These are phyloP conservation scores for Psilanteris sp. DNA, from an alignment of 1,140 invertebrate genomes.

Conservation along the genomic window DNA sequence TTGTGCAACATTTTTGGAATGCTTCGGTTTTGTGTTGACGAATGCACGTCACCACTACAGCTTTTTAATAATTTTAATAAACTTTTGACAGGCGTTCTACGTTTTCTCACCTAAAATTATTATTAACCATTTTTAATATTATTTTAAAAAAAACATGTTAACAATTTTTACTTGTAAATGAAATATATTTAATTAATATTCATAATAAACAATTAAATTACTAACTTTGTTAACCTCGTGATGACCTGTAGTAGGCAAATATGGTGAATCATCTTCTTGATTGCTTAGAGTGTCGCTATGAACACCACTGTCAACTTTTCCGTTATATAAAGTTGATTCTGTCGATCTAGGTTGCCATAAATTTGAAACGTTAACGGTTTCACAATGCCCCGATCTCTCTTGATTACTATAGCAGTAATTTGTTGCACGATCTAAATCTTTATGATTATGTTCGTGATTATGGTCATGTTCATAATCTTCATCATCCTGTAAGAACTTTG, in stretches of 20 bases:
- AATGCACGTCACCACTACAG: conserved; percentile 68
- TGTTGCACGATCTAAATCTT: not conserved
- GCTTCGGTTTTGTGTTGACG: conserved; percentile 48
- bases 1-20: conserved; percentile 62
- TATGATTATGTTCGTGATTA: conserved; percentile 1
- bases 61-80: conserved; percentile 72
- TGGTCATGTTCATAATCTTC: conserved; percentile 11
- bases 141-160: too few species aligned
- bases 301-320: conserved; percentile 34
- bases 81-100: conserved; percentile 68
- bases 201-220: not conserved
- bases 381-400: not conserved
- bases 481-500: not conserved
- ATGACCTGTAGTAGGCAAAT: not conserved
- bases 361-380: not conserved
- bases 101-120: conserved; percentile 64
- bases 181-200: conserved; percentile 15
- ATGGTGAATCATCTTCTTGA: conserved; percentile 23
- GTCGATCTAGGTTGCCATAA: conserved; percentile 6
- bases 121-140: too few species aligned
- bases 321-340: conserved; percentile 20
- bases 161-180: too few species aligned
- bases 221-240: conserved; percentile 26
- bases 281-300: conserved; percentile 27
- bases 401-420: conserved; percentile 1